Conservation (phyloP, 1,140 invertebrate genomes). For the Heliconius congener region DNA sequence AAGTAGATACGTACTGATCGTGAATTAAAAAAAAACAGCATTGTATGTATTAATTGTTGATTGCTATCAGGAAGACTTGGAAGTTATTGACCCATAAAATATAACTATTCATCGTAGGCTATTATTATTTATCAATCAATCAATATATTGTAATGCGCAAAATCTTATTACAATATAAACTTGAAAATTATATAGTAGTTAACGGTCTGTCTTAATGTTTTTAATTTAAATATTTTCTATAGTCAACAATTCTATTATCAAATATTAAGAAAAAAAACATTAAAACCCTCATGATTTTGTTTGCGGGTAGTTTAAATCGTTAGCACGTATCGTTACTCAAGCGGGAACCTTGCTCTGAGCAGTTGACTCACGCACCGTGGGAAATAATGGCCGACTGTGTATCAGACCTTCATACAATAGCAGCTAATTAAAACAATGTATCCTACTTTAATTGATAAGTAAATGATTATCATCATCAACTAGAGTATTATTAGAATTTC, state of each 20-base stretch:
- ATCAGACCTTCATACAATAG: conserved; percentile 41
- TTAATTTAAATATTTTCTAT: background rate
- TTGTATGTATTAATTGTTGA: conserved; percentile 61
- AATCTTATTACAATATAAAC: background rate
- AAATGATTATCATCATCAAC: background rate
- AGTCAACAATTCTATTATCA: background rate
- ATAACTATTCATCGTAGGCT: conserved; percentile 17
- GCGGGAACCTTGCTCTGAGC: conserved; percentile 56
- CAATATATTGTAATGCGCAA: background rate
- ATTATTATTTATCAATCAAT: conserved; percentile 18
- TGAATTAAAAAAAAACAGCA: conserved; percentile 39
- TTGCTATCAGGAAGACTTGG: conserved; percentile 58
- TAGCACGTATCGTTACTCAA: conserved; percentile 68
- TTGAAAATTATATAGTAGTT: background rate
- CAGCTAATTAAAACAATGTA: conserved; percentile 33
- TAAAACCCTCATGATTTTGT: conserved; percentile 23
- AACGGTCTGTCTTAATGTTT: background rate
- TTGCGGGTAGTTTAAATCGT: conserved; percentile 51
- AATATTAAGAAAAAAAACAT: background rate
- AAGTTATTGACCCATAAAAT: conserved; percentile 35
- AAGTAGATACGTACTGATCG: background rate
- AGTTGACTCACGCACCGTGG: conserved; percentile 66
- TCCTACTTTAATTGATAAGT: conserved; percentile 32
- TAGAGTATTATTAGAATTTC: background rate
- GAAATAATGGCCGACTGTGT: conserved; percentile 52